Evolutionary conservation across 1,140 invertebrate species (phyloP).

Genomic region (Hirudo medicinalis): DNA sequence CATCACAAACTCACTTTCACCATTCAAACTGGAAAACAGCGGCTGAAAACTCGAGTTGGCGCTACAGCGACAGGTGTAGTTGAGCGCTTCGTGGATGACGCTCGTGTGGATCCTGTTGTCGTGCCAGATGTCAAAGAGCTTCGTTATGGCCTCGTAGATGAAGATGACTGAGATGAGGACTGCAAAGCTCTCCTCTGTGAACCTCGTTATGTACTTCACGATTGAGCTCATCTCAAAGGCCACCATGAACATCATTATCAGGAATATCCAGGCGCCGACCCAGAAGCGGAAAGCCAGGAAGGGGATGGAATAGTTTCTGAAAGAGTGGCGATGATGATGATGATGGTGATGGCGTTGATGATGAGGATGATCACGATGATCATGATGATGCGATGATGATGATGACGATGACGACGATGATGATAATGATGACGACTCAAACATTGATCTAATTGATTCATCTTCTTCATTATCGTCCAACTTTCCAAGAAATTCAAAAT

Average conservation of each 20-base stretch:
- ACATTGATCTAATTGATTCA: neutral
- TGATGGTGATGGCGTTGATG: neutral
- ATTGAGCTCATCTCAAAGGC: conserved; percentile 89
- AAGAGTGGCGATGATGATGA: neutral
- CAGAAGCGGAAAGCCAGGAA: conserved; percentile 84
- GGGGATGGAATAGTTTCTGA: conserved; percentile 56
- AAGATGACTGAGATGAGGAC: conserved; percentile 97
- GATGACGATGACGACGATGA: neutral
- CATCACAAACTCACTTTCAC: neutral
- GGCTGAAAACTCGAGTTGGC: neutral
- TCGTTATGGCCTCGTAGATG: conserved; percentile 76
- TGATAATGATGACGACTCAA: neutral
- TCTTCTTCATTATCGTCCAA: too few relatives aligned
- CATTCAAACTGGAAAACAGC: neutral
- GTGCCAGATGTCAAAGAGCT: conserved; percentile 33
- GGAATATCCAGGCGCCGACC: conserved; percentile 85
- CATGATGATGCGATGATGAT: too few relatives aligned
- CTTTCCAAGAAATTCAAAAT: too few relatives aligned
- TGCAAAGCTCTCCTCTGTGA: conserved; percentile 98
- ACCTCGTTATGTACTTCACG: conserved; percentile 91
- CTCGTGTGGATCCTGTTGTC: conserved; percentile 18
- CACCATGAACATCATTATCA: conserved; percentile 75
- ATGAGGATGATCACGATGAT: neutral
- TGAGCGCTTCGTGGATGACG: neutral
- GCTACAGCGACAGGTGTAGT: neutral